Conservation (phyloP, 2,888 invertebrate genomes). For the Drosophila pseudotakahashii region DNA sequence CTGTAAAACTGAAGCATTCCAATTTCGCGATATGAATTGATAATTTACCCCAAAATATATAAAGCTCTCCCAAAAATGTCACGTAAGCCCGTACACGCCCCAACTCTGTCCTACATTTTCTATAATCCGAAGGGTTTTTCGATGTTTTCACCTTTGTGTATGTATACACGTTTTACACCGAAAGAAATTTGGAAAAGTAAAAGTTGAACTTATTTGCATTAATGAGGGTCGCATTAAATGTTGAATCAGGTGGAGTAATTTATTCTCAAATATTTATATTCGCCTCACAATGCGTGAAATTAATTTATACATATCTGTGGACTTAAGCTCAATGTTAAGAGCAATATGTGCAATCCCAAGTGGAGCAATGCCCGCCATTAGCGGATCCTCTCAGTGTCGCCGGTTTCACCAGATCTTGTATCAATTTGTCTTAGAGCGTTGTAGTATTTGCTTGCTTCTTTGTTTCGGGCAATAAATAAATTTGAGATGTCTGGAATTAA, state of each 20-base stretch:
- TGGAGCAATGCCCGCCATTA: slow-evolving; percentile 33
- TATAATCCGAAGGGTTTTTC: slow-evolving; percentile 8
- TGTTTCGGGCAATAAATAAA: slow-evolving; percentile 5
- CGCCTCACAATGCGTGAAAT: slow-evolving; percentile 30
- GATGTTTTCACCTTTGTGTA: not conserved
- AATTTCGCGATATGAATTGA: slow-evolving; percentile 1
- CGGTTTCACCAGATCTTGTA: slow-evolving; percentile 10
- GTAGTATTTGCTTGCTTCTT: not conserved
- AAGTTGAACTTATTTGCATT: slow-evolving; percentile 18
- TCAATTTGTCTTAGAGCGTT: slow-evolving; percentile 4
- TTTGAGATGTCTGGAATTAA: slow-evolving; percentile 14
- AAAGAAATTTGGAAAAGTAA: not conserved
- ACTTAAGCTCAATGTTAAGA: slow-evolving; percentile 26
- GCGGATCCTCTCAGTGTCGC: not conserved
- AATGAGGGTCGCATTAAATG: slow-evolving; percentile 10
- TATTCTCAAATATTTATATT: slow-evolving; percentile 28
- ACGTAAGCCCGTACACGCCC: slow-evolving; percentile 16
- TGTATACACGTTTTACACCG: slow-evolving; percentile 6
- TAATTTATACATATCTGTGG: slow-evolving; percentile 29
- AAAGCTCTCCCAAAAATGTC: slow-evolving; percentile 16
- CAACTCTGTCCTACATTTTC: slow-evolving; percentile 21
- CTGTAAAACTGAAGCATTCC: not conserved
- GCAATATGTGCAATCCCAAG: slow-evolving; percentile 16
- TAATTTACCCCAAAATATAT: not conserved
- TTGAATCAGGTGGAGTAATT: slow-evolving; percentile 37